Evolutionary conservation across 1,140 invertebrate species (phyloP).

Genomic region (Drosophila biarmipes): DNA sequence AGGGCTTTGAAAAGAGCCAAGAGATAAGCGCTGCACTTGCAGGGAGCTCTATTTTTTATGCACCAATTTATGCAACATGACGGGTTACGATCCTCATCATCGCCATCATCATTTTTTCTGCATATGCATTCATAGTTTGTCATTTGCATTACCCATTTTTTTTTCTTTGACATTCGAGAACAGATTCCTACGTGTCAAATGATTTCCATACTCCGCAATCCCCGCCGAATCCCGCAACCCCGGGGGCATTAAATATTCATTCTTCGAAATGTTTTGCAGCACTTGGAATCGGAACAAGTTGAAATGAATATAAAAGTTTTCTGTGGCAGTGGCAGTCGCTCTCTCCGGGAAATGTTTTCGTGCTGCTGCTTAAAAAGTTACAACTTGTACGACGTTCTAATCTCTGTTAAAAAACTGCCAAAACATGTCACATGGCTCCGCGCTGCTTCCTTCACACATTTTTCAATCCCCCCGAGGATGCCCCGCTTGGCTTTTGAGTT

Average conservation of each 20-base stretch:
- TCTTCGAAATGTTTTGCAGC: conserved; percentile 36
- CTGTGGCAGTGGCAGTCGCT: conserved; percentile 17
- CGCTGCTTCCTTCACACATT: neutral
- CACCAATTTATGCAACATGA: conserved; percentile 71
- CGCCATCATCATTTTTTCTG: conserved; percentile 33
- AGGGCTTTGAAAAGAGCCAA: conserved; percentile 60
- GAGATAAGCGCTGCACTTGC: conserved; percentile 42
- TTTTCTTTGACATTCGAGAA: conserved; percentile 61
- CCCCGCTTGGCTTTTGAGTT: conserved; percentile 62
- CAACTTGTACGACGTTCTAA: conserved; percentile 78
- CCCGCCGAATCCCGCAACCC: neutral
- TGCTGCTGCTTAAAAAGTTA: conserved; percentile 66
- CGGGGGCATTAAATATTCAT: conserved; percentile 45
- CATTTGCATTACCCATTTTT: conserved; percentile 79
- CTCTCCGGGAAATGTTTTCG: conserved; percentile 44
- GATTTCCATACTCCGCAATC: conserved; percentile 23
- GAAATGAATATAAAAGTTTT: conserved; percentile 46
- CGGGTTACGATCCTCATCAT: conserved; percentile 37
- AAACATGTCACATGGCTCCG: conserved; percentile 72
- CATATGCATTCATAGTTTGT: conserved; percentile 48
- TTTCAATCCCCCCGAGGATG: neutral
- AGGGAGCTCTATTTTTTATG: conserved; percentile 55
- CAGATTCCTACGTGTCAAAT: conserved; percentile 43
- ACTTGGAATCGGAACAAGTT: conserved; percentile 43
- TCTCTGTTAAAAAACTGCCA: conserved; percentile 78